phyloP scores from a whole-genome alignment of 2,888 invertebrate species.

The Rutpela maculata region DNA sequence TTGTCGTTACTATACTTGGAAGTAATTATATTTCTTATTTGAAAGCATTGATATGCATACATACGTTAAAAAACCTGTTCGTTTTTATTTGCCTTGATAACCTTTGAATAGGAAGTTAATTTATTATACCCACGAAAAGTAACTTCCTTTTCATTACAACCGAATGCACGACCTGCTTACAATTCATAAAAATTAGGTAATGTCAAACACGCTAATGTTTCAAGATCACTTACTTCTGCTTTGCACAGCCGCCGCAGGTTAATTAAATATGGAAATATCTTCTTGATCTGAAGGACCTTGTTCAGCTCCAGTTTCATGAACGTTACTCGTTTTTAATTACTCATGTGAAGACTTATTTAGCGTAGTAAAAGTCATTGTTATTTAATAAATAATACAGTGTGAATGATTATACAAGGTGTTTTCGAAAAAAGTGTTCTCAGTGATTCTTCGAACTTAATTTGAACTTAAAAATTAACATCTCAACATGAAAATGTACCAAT shows the following conservation, averaged over 20 bases:
- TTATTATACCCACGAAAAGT: neutral
- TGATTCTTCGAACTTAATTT: too few relatives aligned
- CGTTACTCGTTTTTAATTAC: neutral
- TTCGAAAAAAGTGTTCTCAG: too few relatives aligned
- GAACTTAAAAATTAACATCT: too few relatives aligned
- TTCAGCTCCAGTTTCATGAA: slow-evolving; percentile 6
- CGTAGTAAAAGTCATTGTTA: too few relatives aligned
- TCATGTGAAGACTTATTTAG: neutral
- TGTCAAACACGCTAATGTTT: neutral
- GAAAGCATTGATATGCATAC: too few relatives aligned
- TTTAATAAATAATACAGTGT: too few relatives aligned
- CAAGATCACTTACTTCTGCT: neutral
- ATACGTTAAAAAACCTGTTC: too few relatives aligned
- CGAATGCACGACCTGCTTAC: neutral
- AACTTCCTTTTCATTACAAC: neutral
- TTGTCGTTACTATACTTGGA: too few relatives aligned
- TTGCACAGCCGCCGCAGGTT: neutral
- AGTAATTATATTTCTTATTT: too few relatives aligned
- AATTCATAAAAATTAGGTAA: neutral
- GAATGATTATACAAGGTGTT: too few relatives aligned
- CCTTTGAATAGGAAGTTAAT: neutral
- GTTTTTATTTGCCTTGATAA: neutral
- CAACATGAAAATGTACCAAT: too few relatives aligned
- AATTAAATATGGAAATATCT: neutral
- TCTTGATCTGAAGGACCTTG: slow-evolving; percentile 6